These are phyloP conservation scores for Ochotona curzoniae DNA, from an alignment of 2,113 vertebrate species.

Conservation along the genomic window DNA sequence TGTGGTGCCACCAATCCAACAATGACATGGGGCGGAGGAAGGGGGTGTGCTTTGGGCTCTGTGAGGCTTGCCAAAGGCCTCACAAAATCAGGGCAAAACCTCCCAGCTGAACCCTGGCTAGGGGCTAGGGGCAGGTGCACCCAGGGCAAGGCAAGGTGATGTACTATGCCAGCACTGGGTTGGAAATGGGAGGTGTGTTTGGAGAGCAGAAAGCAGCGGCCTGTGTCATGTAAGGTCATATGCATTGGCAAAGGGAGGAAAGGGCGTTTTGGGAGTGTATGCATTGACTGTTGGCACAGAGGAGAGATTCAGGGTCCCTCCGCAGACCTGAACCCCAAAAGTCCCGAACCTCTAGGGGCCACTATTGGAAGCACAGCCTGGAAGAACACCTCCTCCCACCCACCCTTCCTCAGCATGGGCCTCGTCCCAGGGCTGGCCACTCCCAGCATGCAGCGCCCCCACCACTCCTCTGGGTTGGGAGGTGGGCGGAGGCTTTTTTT, in stretches of 20 bases:
- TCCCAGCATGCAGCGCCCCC: conserved; percentile 56
- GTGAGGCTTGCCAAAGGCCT: not conserved
- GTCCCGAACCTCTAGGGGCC: not conserved
- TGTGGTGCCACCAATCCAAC: not conserved
- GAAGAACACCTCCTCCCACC: conserved; percentile 29
- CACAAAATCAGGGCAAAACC: not conserved
- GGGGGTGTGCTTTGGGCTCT: not conserved
- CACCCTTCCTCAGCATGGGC: not conserved
- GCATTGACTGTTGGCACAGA: not conserved
- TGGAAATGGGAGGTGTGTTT: not conserved
- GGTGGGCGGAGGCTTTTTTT: conserved; percentile 61
- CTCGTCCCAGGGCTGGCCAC: conserved; percentile 55
- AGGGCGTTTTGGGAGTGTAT: not conserved
- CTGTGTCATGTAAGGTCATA: not conserved
- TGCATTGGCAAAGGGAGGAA: not conserved
- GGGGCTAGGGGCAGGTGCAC: not conserved
- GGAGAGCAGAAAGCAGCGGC: not conserved
- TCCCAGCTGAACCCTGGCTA: not conserved
- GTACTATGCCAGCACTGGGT: no score
- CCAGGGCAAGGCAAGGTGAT: not conserved
- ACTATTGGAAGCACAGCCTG: not conserved
- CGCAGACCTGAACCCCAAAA: not conserved
- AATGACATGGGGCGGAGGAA: not conserved
- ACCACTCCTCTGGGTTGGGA: not conserved
- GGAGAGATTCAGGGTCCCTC: not conserved